Evolutionary conservation across 2,888 invertebrate genomes (phyloP).

Genomic region (Spatulosminthurus flaviceps): DNA sequence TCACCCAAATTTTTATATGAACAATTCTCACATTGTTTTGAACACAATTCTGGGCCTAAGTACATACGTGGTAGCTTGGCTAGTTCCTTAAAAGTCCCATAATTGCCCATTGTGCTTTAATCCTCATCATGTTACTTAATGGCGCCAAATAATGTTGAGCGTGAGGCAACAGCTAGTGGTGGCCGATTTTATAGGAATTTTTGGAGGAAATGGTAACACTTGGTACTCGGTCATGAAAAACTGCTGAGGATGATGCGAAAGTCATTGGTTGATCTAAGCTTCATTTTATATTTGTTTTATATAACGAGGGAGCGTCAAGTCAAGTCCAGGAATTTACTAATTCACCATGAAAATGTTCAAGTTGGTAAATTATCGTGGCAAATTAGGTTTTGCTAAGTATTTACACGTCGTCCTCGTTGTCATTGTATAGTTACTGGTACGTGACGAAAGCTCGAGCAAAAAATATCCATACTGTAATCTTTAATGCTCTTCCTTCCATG

Average conservation of each 20-base stretch:
- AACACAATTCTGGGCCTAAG: no score
- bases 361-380: conserved; percentile 13
- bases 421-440: conserved; percentile 16
- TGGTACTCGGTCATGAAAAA: no score
- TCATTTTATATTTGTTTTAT: no score
- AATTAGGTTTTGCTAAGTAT: conserved; percentile 21
- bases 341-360: neutral
- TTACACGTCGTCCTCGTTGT: neutral
- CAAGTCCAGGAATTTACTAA: neutral
- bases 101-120: conserved; percentile 15
- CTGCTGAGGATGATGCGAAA: no score
- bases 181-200: no score
- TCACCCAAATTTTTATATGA: conserved; percentile 26
- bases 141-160: no score
- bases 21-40: conserved; percentile 3
- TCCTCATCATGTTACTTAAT: neutral
- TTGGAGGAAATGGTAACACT: no score
- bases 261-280: no score
- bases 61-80: neutral
- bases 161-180: no score
- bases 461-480: neutral
- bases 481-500: no score
- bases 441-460: conserved; percentile 10
- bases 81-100: neutral
- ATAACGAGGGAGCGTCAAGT: no score